Conservation (phyloP, 2,797 vertebrate species). For the Cheirogaleus major region DNA sequence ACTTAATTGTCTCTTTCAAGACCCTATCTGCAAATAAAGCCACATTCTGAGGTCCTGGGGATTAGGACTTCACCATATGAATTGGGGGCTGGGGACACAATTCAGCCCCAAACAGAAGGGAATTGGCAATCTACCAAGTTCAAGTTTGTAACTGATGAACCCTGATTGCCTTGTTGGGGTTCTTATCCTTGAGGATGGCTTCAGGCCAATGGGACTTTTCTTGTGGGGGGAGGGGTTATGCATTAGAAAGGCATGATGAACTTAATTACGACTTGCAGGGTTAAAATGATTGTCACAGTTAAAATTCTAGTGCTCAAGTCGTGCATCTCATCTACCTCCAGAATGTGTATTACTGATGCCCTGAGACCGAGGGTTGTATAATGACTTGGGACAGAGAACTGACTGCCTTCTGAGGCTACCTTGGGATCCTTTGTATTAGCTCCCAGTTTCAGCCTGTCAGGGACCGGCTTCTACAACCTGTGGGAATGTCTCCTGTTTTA, state of each 20-base stretch:
- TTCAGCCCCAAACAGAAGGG: background rate
- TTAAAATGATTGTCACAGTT: background rate
- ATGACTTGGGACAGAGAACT: background rate
- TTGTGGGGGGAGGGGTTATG: background rate
- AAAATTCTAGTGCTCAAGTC: background rate
- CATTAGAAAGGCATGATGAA: background rate
- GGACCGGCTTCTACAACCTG: background rate
- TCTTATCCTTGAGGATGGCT: background rate
- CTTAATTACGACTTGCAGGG: background rate
- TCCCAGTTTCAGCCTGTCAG: background rate
- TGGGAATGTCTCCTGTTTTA: conserved; percentile 5
- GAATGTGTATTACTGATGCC: background rate
- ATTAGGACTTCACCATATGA: background rate
- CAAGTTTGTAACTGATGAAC: background rate
- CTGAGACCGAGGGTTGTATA: background rate
- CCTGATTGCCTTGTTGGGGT: background rate
- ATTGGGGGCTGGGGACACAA: background rate
- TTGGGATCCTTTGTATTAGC: background rate
- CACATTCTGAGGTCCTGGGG: background rate
- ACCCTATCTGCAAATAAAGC: background rate
- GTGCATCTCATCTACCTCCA: background rate
- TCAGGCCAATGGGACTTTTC: background rate
- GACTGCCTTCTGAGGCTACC: background rate
- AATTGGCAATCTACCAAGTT: background rate
- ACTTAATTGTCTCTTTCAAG: background rate